Evolutionary conservation across 2,113 vertebrate species (phyloP), one percentile per base, ranked within the genome.

Genomic region (Sardina pilchardus): DNA sequence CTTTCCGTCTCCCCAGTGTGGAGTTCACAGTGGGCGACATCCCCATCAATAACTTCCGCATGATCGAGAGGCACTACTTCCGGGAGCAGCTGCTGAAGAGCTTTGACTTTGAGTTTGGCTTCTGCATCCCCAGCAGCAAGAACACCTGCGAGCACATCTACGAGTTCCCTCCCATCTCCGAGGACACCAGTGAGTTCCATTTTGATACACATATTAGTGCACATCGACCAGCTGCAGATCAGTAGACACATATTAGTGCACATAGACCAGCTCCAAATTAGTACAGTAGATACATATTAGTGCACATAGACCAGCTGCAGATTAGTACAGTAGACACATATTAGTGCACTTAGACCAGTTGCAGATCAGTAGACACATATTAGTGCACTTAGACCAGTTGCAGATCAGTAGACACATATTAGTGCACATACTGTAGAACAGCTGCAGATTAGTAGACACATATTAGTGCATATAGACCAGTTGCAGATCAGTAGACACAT

Each of bases 121-220:
- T 99, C 94, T 99, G 98, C 92, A 99, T 99, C 93, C 98, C 98
- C 85, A 98, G 96, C 96, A 99, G 97, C 95, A 99, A 98, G 94
- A 99, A 99, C 86, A 98, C 97, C 30, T 99, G 98, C 47, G 98
- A 99, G 89, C 98, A 99, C 94, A 99, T 99, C 95, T 99, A 99
- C 0, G 98, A 99, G 84, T 99, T 99, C 82, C 98, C 98, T 0
- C 96, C 97, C 19, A 96, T 99, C 92, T 98, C 98, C 0, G 98
- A 99, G 91, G 97, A 99, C 87, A 95, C 96, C 92, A 98, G 98
- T 99, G 91, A 96, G 39, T 42, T 42, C 4, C 39, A 42, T 42
- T 82, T 30, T 63, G n/a, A 63, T 1, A 21, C 1, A 21, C 59
- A 26, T 24, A 63, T 21, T 24, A 24, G 5, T 8, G 6, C 21